A percentile compares a stretch with the other conserved stretches of the same genome.
Evolutionary conservation across 2,888 invertebrate genomes (phyloP).

Genomic region (Auanema freiburgensis): DNA sequence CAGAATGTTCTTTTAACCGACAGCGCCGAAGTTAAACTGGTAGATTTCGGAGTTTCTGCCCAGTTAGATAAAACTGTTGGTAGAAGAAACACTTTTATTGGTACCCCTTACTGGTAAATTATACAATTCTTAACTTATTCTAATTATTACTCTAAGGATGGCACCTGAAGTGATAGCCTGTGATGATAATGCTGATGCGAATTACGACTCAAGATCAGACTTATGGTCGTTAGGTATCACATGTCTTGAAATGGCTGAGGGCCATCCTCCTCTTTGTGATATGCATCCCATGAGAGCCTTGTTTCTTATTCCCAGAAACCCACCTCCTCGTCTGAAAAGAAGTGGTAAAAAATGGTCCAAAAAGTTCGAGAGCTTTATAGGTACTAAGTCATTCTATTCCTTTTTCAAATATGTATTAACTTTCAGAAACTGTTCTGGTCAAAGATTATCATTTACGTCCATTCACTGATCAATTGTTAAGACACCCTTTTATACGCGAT

Average conservation of each 20-base stretch:
- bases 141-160: conserved; percentile 72
- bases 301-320: conserved; percentile 73
- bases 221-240: conserved; percentile 79
- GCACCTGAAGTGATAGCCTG: conserved; percentile 99
- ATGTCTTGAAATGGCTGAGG: conserved; percentile 97
- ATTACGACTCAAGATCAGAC: conserved; percentile 82
- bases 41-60: conserved; percentile 98
- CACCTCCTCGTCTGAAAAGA: conserved; percentile 88
- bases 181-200: conserved; percentile 99
- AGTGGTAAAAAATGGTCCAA: conserved; percentile 72
- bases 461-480: conserved; percentile 91
- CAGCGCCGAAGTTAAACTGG: conserved; percentile 97
- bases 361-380: conserved; percentile 92
- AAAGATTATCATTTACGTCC: conserved; percentile 99
- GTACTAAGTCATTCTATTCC: conserved; percentile 12
- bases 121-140: background rate
- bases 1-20: conserved; percentile 99
- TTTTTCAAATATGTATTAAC: too few species aligned
- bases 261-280: conserved; percentile 81
- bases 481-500: conserved; percentile 91
- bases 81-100: conserved; percentile 96
- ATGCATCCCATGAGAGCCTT: conserved; percentile 96
- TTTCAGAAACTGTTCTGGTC: conserved; percentile 83
- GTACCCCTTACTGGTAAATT: conserved; percentile 71
- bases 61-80: conserved; percentile 98